phyloP scores from a whole-genome alignment of 2,888 invertebrate genomes.

The Drosophila pseudotalamancana region DNA sequence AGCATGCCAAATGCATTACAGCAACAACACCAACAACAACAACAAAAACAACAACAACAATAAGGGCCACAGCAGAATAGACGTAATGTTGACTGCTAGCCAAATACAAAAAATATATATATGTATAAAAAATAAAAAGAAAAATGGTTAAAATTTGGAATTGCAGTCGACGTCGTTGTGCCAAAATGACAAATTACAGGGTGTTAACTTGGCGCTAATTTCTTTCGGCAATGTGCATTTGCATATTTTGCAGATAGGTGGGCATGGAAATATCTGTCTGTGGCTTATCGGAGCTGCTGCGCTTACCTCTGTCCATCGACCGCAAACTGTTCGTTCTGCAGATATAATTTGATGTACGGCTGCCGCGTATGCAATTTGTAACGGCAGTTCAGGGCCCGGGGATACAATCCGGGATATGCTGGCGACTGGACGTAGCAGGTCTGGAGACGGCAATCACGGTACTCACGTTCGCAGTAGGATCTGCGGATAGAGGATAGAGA shows the following conservation, averaged over 20 bases:
- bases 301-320: conserved; percentile 92
- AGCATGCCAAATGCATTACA: conserved; percentile 81
- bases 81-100: conserved; percentile 48
- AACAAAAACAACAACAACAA: conserved; percentile 41
- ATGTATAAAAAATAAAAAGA: conserved; percentile 6
- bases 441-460: conserved; percentile 94
- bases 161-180: conserved; percentile 64
- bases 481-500: conserved; percentile 85
- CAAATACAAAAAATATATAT: conserved; percentile 13
- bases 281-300: neutral
- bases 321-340: conserved; percentile 97
- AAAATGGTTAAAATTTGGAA: conserved; percentile 26
- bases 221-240: conserved; percentile 61
- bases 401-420: conserved; percentile 96
- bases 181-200: conserved; percentile 83
- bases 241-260: conserved; percentile 22
- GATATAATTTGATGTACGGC: conserved; percentile 95
- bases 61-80: conserved; percentile 8
- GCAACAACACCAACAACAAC: conserved; percentile 52
- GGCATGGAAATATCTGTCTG: neutral
- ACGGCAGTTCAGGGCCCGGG: conserved; percentile 94
- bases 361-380: conserved; percentile 94
- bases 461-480: conserved; percentile 94
- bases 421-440: conserved; percentile 97
- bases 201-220: conserved; percentile 80